Conservation (phyloP, 2,888 invertebrate genomes). For the Drosophila bunnanda region DNA sequence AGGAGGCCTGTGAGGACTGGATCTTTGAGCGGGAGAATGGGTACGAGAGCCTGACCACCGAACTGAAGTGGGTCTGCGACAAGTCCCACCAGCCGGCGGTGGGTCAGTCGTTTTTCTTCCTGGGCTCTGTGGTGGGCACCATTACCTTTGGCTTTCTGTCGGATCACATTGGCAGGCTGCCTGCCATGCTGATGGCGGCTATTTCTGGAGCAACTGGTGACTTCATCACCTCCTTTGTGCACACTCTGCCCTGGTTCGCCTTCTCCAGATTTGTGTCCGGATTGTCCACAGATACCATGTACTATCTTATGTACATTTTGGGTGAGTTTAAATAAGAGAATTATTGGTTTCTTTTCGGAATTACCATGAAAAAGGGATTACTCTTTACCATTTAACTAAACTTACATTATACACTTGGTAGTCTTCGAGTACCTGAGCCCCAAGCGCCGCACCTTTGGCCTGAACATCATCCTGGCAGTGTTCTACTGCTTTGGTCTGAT, state of each 20-base stretch:
- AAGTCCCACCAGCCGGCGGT: slow-evolving; percentile 86
- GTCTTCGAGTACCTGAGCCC: slow-evolving; percentile 87
- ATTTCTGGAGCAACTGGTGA: slow-evolving; percentile 86
- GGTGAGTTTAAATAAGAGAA: slow-evolving; percentile 80
- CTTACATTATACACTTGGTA: slow-evolving; percentile 53
- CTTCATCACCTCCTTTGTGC: slow-evolving; percentile 85
- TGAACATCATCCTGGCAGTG: slow-evolving; percentile 86
- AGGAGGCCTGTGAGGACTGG: slow-evolving; percentile 85
- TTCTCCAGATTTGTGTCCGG: slow-evolving; percentile 87
- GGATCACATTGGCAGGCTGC: slow-evolving; percentile 86
- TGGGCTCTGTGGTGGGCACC: slow-evolving; percentile 87
- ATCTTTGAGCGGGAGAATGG: slow-evolving; percentile 86
- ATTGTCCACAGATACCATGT: slow-evolving; percentile 87
- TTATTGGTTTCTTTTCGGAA: no score
- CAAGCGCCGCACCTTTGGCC: slow-evolving; percentile 86
- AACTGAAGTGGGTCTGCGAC: slow-evolving; percentile 87
- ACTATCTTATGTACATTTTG: slow-evolving; percentile 87
- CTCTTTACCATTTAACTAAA: not conserved
- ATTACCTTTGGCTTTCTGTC: slow-evolving; percentile 86
- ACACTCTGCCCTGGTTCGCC: slow-evolving; percentile 85
- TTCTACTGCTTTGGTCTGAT: slow-evolving; percentile 86
- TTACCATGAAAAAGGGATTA: no score
- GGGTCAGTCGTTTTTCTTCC: slow-evolving; percentile 87
- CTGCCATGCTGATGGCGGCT: slow-evolving; percentile 86
- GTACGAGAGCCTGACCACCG: slow-evolving; percentile 87